Base-by-base conservation (phyloP, 2,797 vertebrate genomes). In the Microctenopoma stevenorrisi region DNA sequence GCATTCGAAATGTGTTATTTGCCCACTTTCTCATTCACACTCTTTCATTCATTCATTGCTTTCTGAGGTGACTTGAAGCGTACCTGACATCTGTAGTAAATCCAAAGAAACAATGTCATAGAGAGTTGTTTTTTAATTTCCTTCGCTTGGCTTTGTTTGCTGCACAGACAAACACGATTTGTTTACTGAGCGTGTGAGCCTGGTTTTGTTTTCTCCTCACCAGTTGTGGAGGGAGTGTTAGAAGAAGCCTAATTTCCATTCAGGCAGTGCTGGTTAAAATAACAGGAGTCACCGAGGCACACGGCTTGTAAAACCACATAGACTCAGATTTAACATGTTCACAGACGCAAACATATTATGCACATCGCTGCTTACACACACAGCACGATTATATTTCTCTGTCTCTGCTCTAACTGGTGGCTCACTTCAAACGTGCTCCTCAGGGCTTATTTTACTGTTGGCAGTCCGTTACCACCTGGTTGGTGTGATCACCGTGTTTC, bases 401-500 rank as follows among this genome's bases (percentile, higher is more conserved):
- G 60, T 67, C 72, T 73, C 13, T 33, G 22, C 38, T 53, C 22
- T 51, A 44, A 69, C 50, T 28, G 50, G 68, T 65, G 63, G 40
- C 53, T 68, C 62, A 47, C 37, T 28, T 10, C 35, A 50, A 70
- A 63, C 67, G 58, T 1, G 25, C 77, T 76, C 67, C 57, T 5
- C 26, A 66, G 55, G 72, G 54, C 61, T 84, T 74, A 76, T 55
- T 22, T 77, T 40, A 56, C 35, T 18, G 26, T 30, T 59, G 54
- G 48, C 70, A 63, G 68, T 79, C 38, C 73, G 65, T 58, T 64
- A 54, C 65, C 76, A 81, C 77, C 73, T 81, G 81, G 72, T 48
- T 47, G 57, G 75, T 87, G 87, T 86, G 78, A 63, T 90, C 88
- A 84, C 77, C 72, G 44, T 78, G 73, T 89, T 90, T 88, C 79